Evolutionary conservation across 2,113 vertebrate genomes (phyloP).

Genomic region (Rhea pennata): DNA sequence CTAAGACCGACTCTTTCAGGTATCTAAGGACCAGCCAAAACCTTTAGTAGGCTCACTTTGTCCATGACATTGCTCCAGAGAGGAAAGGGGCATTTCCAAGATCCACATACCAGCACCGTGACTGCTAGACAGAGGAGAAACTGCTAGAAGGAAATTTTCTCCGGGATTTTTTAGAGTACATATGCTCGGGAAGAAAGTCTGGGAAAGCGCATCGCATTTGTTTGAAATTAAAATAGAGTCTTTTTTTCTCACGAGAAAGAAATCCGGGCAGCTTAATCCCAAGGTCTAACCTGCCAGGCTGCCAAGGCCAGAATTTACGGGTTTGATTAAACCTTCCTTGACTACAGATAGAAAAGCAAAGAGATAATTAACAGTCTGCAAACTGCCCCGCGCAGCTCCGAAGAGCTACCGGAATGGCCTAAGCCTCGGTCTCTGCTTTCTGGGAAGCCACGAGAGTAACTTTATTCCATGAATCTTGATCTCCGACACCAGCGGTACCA

Average conservation of each 20-base stretch:
- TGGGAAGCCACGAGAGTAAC: not conserved
- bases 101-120: not conserved
- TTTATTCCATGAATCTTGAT: not conserved
- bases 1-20: not conserved
- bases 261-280: not conserved
- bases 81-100: slow-evolving; percentile 18
- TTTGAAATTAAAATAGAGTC: not conserved
- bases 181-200: not conserved
- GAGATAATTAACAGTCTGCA: not conserved
- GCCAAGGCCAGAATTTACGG: not conserved
- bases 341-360: not conserved
- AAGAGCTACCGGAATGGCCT: not conserved
- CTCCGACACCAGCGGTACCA: not conserved
- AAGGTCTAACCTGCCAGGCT: not conserved
- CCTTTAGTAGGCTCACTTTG: not conserved
- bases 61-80: not conserved
- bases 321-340: not conserved
- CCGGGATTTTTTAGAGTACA: not conserved
- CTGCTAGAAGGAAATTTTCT: not conserved
- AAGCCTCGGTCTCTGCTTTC: not conserved
- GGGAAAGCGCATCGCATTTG: not conserved
- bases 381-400: not conserved
- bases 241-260: not conserved
- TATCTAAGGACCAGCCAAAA: not conserved
- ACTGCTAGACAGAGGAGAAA: not conserved